These are phyloP conservation scores for Protonibea diacanthus DNA, from an alignment of 2,797 vertebrate species.

Conservation along the genomic window DNA sequence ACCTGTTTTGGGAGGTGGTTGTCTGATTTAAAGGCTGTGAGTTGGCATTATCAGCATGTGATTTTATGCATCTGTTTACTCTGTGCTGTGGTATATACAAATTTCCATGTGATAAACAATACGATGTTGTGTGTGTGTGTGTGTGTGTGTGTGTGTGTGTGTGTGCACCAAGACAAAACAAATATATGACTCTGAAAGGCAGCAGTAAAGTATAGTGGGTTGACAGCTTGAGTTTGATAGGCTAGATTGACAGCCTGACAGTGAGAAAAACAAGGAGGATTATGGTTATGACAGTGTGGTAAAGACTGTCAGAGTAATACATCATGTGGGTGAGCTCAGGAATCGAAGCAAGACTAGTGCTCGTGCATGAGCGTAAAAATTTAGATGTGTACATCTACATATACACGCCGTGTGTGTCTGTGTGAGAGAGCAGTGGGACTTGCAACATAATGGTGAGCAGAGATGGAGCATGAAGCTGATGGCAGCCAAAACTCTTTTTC, in stretches of 20 bases:
- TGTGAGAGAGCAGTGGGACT: slow-evolving; percentile 27
- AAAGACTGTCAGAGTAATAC: slow-evolving; percentile 53
- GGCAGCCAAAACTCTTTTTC: slow-evolving; percentile 55
- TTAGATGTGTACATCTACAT: slow-evolving; percentile 41
- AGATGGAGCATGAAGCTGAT: slow-evolving; percentile 72
- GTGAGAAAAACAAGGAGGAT: slow-evolving; percentile 58
- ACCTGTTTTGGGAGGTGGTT: neutral
- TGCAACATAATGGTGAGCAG: slow-evolving; percentile 63
- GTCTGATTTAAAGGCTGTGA: neutral
- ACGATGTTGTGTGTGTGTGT: neutral
- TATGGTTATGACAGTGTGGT: slow-evolving; percentile 53
- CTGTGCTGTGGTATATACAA: neutral
- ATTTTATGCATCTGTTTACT: slow-evolving; percentile 15
- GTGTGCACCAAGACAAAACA: slow-evolving; percentile 22
- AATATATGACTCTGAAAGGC: slow-evolving; percentile 35
- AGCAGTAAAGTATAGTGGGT: slow-evolving; percentile 33
- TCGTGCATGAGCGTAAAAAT: slow-evolving; percentile 32
- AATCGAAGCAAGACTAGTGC: slow-evolving; percentile 30
- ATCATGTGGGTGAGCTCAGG: slow-evolving; percentile 56
- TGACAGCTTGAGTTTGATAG: slow-evolving; percentile 51
- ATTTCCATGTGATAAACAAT: slow-evolving; percentile 19
- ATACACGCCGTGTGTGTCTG: slow-evolving; percentile 4
- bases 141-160: slow-evolving; percentile 10
- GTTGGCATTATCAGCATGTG: neutral
- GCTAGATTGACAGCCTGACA: slow-evolving; percentile 53